Evolutionary conservation across 30 jellyfish, hydroid and myxozoan species (phyloP).

Genomic region (Aurelia coerulea): DNA sequence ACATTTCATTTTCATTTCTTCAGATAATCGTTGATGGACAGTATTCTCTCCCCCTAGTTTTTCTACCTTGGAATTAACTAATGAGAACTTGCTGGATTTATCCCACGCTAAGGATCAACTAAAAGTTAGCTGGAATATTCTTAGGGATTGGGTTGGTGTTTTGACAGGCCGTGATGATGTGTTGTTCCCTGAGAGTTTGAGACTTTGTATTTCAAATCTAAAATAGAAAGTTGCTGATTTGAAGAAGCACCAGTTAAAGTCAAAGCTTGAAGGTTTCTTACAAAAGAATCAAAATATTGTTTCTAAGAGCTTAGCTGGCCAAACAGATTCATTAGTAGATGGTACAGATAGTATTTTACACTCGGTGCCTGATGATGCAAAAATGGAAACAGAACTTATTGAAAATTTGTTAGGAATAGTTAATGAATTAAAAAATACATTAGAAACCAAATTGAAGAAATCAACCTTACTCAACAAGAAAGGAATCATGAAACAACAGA

Average conservation of each 20-base stretch:
- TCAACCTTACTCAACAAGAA: neutral
- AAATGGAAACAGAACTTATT: too few relatives aligned
- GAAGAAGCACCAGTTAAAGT: neutral
- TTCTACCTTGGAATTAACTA: neutral
- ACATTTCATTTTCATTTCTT: neutral
- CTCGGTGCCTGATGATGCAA: too few relatives aligned
- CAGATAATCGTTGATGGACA: neutral
- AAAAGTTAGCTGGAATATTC: neutral
- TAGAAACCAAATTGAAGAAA: neutral
- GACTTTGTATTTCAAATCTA: neutral
- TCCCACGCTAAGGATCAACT: neutral
- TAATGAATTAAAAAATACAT: neutral
- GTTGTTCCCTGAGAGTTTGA: neutral
- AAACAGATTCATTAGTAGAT: neutral
- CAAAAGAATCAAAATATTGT: neutral
- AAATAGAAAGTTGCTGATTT: neutral
- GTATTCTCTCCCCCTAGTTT: neutral
- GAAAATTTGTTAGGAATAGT: neutral
- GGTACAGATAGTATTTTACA: too few relatives aligned
- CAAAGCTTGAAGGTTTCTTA: too few relatives aligned
- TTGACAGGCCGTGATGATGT: neutral
- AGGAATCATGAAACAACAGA: neutral
- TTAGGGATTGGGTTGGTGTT: slow-evolving; percentile 10
- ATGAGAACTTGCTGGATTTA: slow-evolving; percentile 11
- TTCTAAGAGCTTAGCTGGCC: neutral